Evolutionary conservation across 2,888 invertebrate genomes (phyloP), one percentile per base, ranked within the genome.

Genomic region (Galeopsomyia nigrocyanea): DNA sequence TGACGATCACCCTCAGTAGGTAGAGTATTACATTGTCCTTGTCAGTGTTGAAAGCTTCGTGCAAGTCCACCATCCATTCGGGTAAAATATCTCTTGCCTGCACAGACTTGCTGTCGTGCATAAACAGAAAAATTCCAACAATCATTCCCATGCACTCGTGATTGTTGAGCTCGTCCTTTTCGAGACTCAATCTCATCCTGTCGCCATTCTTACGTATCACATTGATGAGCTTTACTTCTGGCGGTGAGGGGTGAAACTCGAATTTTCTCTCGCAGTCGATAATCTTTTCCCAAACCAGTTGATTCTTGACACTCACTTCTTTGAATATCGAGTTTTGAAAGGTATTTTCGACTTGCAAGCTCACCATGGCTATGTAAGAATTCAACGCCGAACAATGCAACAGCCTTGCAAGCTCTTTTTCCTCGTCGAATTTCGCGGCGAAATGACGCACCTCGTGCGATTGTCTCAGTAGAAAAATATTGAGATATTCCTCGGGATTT

Each of bases 141-240:
- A 92, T 82, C 5, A 88, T 87, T 0, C 89, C 87, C 92, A 93
- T 93, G 75, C 92, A 91, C 81, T 92, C 92, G 80, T 94, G 93
- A 62, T 89, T 85, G 81, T 93, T 93, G 0, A 93, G 82, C 74
- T 89, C 89, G 77, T 91, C 90, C 75, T 87, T 84, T 79, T 92
- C 91, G 13, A 73, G 57, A 2, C 16, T 50, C 16, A 92, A 0
- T 49, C 66, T 21, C 56, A 62, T 1, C 21, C 9, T 3, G 51
- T 16, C 10, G 60, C 61, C n/a, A 17, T 14, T 26, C 10, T 56
- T 22, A 2, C 39, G 60, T 17, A 16, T n/a, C 17, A 47, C 88
- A 64, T 87, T 88, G 1, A 89, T 82, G 39, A 89, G 79, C 66
- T 85, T 82, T 7, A 17, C 76, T 88, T 88, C 62, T 85, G 3